Evolutionary conservation across 2,888 invertebrate genomes (phyloP).

Genomic region (Noctua janthe): DNA sequence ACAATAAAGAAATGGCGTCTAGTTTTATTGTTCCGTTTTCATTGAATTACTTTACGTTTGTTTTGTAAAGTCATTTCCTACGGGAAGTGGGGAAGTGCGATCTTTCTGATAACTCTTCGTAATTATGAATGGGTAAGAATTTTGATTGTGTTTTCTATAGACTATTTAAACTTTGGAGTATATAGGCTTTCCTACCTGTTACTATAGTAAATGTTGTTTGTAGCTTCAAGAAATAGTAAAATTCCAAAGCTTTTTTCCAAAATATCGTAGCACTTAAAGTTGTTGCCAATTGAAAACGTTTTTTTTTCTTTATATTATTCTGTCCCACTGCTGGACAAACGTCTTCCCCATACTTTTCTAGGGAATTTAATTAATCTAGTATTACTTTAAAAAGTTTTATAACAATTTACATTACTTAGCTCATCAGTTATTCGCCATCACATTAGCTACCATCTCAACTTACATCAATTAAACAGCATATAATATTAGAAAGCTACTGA

Average conservation of each 20-base stretch:
- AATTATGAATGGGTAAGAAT: conserved; percentile 26
- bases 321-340: background rate
- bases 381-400: background rate
- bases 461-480: background rate
- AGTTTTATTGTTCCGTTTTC: conserved; percentile 71
- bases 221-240: background rate
- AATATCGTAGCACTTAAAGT: too few relatives aligned
- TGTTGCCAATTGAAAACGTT: background rate
- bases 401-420: background rate
- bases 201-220: background rate
- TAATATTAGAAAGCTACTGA: conserved; percentile 30
- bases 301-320: background rate
- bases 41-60: conserved; percentile 70
- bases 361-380: background rate
- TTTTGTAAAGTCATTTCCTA: conserved; percentile 71
- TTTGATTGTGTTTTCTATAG: conserved; percentile 5
- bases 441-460: background rate
- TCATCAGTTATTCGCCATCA: background rate
- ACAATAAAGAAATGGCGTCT: conserved; percentile 71
- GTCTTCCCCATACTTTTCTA: background rate
- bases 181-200: background rate
- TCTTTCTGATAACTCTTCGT: conserved; percentile 34
- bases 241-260: too few relatives aligned
- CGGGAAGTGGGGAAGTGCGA: conserved; percentile 64
- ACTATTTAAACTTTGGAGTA: background rate